These are phyloP conservation scores for Pygoscelis adeliae DNA, from an alignment of 2,113 vertebrate species.

Conservation along the genomic window DNA sequence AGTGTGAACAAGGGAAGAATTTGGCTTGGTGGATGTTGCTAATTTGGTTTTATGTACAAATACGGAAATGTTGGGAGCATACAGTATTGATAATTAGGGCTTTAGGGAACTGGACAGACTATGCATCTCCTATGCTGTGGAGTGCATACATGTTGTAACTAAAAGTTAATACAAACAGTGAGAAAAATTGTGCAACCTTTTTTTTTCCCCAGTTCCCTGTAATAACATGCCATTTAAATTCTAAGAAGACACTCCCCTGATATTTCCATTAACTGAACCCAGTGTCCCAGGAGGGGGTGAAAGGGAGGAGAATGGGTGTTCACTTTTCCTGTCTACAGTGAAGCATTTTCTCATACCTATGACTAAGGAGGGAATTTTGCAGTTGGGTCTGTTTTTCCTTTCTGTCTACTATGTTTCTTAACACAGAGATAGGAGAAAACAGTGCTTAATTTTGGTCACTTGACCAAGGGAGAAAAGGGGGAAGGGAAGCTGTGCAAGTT, in stretches of 20 bases:
- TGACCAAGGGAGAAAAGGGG: background rate
- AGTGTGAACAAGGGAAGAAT: background rate
- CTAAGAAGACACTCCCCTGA: background rate
- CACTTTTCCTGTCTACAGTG: conserved; percentile 28
- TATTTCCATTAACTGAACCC: conserved; percentile 2
- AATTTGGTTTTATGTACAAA: background rate
- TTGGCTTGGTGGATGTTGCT: background rate
- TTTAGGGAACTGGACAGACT: background rate
- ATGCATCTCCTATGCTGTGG: background rate
- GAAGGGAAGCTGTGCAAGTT: background rate
- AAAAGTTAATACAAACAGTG: background rate
- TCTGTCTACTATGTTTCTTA: background rate
- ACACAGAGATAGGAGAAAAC: background rate
- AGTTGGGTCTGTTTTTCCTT: background rate
- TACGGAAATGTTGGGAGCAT: background rate
- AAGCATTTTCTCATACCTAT: conserved; percentile 49
- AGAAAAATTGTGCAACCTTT: background rate
- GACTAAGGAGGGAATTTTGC: conserved; percentile 44
- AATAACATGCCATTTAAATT: background rate
- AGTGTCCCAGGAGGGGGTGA: background rate
- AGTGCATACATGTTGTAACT: background rate
- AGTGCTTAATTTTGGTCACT: background rate
- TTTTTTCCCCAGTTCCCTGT: background rate
- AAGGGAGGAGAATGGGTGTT: conserved; percentile 52
- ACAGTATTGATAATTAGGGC: background rate